phyloP scores from a whole-genome alignment of 2,113 vertebrate genomes.

The Daubentonia madagascariensis region DNA sequence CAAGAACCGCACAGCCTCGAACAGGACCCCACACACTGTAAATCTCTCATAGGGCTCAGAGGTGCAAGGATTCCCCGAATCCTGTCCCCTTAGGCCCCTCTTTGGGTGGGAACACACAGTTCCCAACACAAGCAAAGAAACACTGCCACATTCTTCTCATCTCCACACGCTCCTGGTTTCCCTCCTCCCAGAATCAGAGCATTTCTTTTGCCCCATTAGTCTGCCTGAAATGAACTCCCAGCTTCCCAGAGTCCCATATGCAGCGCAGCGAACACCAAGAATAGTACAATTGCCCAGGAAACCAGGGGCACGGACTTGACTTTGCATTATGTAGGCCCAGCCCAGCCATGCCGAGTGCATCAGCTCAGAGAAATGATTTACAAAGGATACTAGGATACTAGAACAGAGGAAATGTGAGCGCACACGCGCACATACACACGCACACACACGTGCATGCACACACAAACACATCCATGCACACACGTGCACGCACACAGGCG shows the following conservation, averaged over 20 bases:
- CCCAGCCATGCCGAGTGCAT: neutral
- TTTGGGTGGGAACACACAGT: neutral
- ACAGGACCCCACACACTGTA: neutral
- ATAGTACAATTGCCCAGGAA: neutral
- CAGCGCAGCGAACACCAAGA: neutral
- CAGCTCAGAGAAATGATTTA: neutral
- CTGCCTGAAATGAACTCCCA: neutral
- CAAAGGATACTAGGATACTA: neutral
- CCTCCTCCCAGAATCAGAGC: neutral
- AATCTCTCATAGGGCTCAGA: neutral
- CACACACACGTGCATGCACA: neutral
- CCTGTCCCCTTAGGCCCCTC: neutral
- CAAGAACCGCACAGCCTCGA: neutral
- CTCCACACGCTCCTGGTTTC: neutral
- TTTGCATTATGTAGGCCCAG: neutral
- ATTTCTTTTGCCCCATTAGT: neutral
- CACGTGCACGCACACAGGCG: neutral
- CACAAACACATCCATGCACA: fast-evolving
- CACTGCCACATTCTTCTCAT: neutral
- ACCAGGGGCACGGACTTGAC: neutral
- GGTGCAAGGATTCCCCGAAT: neutral
- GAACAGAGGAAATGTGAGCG: neutral
- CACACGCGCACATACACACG: neutral
- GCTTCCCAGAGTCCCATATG: neutral
- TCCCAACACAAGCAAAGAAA: neutral